Conservation (phyloP, 37 sponge, comb jelly and placozoan genomes). For the Crambe crambe region DNA sequence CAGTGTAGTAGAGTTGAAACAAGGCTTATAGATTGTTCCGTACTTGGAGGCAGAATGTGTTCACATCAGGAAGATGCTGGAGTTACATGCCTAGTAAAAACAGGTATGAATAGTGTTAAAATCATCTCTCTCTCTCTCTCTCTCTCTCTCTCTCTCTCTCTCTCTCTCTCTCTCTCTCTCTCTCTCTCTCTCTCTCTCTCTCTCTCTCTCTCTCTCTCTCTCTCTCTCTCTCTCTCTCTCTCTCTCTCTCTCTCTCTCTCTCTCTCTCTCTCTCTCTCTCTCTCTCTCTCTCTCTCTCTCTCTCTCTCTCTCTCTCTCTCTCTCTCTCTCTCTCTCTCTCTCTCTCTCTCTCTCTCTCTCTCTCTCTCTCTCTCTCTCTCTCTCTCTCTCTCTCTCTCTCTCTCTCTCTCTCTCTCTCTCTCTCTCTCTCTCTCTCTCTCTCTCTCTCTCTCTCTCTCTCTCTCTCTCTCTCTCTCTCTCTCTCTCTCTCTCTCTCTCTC, state of each 20-base stretch:
- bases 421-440: slow-evolving; percentile 56
- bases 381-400: slow-evolving; percentile 41
- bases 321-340: slow-evolving; percentile 52
- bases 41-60: no score
- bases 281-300: slow-evolving; percentile 59
- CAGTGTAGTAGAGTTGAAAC: no score
- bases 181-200: no score
- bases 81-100: no score
- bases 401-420: slow-evolving; percentile 51
- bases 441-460: slow-evolving; percentile 56
- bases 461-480: slow-evolving; percentile 52
- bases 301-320: slow-evolving; percentile 51
- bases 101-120: no score
- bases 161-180: slow-evolving; percentile 54
- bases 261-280: slow-evolving; percentile 55
- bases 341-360: slow-evolving; percentile 54
- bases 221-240: slow-evolving; percentile 30
- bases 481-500: slow-evolving; percentile 55
- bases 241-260: slow-evolving; percentile 43
- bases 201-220: slow-evolving; percentile 28
- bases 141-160: slow-evolving; percentile 61
- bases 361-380: slow-evolving; percentile 57
- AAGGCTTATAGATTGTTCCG: no score
- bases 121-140: slow-evolving; percentile 56
- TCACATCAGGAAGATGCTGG: no score